Percentiles rank a stretch among this genome's conserved stretches.
Conservation (phyloP, 2,888 invertebrate genomes). For the Athalia rosae region DNA sequence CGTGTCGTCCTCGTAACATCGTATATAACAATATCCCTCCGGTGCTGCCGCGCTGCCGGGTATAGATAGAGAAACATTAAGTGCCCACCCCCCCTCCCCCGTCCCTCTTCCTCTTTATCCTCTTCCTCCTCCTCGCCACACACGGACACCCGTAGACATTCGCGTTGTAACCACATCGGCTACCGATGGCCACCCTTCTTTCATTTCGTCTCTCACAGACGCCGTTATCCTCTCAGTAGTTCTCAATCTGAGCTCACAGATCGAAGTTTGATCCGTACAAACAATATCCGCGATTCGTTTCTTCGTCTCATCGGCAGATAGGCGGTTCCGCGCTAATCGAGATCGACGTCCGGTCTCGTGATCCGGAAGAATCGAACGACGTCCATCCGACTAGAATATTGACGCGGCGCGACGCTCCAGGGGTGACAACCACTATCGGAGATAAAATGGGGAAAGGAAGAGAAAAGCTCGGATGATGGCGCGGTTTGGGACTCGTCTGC, state of each 20-base stretch:
- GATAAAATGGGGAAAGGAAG: slow-evolving; percentile 18
- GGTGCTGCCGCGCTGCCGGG: slow-evolving; percentile 64
- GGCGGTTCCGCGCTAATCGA: too few relatives aligned
- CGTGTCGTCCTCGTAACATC: slow-evolving; percentile 61
- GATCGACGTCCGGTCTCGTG: too few relatives aligned
- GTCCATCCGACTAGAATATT: not conserved
- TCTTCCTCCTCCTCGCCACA: slow-evolving; percentile 55
- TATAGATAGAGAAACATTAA: slow-evolving; percentile 72
- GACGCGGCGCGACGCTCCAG: not conserved
- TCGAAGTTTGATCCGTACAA: not conserved
- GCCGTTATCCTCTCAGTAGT: slow-evolving; percentile 52
- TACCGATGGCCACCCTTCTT: slow-evolving; percentile 63
- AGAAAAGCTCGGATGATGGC: slow-evolving; percentile 17
- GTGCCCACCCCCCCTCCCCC: too few relatives aligned
- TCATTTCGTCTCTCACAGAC: slow-evolving; percentile 64
- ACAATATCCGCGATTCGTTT: not conserved
- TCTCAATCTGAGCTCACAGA: slow-evolving; percentile 56
- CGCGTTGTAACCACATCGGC: slow-evolving; percentile 52
- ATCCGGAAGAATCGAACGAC: too few relatives aligned
- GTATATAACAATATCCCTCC: slow-evolving; percentile 72
- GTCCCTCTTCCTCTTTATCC: not conserved
- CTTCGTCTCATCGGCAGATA: too few relatives aligned
- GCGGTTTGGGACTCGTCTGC: slow-evolving; percentile 31
- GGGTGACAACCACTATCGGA: slow-evolving; percentile 36
- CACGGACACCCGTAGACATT: slow-evolving; percentile 35